Conservation (phyloP, 2,113 vertebrate species). For the Ailurus styani region DNA sequence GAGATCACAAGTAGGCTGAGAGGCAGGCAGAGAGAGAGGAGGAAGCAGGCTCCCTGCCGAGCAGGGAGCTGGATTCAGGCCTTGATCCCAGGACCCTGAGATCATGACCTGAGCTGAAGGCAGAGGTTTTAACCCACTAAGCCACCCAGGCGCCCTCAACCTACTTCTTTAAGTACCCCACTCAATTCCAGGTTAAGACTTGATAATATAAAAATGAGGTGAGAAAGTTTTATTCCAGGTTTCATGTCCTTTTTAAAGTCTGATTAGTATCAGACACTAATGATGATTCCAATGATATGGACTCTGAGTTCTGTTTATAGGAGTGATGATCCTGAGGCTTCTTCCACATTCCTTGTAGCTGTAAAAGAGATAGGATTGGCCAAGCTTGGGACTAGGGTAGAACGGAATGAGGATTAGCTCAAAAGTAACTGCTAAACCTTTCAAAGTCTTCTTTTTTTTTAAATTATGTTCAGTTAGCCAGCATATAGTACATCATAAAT, state of each 20-base stretch:
- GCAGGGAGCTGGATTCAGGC: no score
- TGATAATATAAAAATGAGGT: background rate
- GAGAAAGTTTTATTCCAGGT: background rate
- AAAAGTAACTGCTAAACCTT: background rate
- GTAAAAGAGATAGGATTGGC: background rate
- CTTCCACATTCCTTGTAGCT: background rate
- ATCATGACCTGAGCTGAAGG: no score
- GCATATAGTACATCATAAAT: no score
- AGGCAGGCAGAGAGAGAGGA: no score
- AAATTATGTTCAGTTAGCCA: no score
- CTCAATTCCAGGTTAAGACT: background rate
- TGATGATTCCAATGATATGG: background rate
- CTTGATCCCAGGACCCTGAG: no score
- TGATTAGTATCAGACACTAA: background rate
- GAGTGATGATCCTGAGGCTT: background rate
- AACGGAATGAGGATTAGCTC: background rate
- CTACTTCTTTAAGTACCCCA: background rate
- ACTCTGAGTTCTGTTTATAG: background rate
- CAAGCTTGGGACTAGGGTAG: background rate
- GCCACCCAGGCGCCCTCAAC: no score
- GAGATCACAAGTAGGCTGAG: no score
- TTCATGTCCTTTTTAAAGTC: background rate
- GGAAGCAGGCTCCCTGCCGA: no score
- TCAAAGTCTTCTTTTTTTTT: background rate
- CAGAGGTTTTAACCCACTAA: no score